phyloP scores from a whole-genome alignment of 2,113 vertebrate species.

The Eleginops maclovinus region DNA sequence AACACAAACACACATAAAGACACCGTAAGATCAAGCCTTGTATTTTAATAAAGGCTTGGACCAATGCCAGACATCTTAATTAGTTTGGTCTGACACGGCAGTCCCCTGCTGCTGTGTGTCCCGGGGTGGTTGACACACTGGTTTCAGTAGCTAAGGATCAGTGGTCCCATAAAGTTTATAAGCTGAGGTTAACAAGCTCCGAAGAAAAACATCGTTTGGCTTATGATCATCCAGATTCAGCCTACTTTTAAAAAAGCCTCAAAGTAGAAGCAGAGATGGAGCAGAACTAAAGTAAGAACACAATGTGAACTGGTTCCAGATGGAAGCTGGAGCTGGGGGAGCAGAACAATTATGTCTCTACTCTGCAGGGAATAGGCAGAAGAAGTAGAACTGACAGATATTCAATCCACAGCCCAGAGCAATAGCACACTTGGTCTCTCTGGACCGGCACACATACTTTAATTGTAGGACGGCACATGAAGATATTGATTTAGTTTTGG shows the following conservation, averaged over 20 bases:
- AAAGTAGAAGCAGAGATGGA: neutral
- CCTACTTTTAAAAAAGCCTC: slow-evolving; percentile 55
- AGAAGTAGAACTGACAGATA: slow-evolving; percentile 35
- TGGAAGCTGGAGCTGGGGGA: slow-evolving; percentile 51
- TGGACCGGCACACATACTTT: neutral
- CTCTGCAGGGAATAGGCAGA: slow-evolving; percentile 27
- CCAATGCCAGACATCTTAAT: neutral
- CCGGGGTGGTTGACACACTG: too few species aligned
- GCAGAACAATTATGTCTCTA: slow-evolving; percentile 63
- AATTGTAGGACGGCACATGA: neutral
- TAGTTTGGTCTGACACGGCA: neutral
- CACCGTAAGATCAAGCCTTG: neutral
- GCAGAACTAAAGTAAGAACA: slow-evolving; percentile 21
- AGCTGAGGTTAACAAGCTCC: slow-evolving; percentile 9
- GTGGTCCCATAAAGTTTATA: slow-evolving; percentile 14
- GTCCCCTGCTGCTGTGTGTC: too few species aligned
- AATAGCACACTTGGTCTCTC: slow-evolving; percentile 31
- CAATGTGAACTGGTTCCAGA: slow-evolving; percentile 52
- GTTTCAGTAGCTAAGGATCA: slow-evolving; percentile 3
- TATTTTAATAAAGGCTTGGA: neutral
- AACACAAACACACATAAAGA: slow-evolving; percentile 19
- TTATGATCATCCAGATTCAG: slow-evolving; percentile 14
- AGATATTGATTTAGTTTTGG: neutral
- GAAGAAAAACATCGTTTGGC: slow-evolving; percentile 10
- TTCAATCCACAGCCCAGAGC: slow-evolving; percentile 34